phyloP scores from a whole-genome alignment of 2,888 invertebrate species.

The Acleris literana region DNA sequence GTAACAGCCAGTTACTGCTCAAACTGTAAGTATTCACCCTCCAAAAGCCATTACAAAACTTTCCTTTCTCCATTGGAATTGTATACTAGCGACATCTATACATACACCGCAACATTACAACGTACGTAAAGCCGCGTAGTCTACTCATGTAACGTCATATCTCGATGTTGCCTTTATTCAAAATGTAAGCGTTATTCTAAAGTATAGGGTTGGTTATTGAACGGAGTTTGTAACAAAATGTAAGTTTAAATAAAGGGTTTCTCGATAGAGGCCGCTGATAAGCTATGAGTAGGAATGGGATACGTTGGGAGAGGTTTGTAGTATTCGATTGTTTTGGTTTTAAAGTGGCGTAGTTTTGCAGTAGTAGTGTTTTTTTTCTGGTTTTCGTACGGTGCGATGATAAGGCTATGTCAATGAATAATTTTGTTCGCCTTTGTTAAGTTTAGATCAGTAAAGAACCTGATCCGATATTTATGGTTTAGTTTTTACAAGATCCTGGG shows the following conservation, averaged over 20 bases:
- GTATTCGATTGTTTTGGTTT: background rate
- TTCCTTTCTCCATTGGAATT: conserved; percentile 1
- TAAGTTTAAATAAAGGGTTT: conserved; percentile 5
- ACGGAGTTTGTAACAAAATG: conserved; percentile 6
- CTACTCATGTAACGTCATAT: conserved; percentile 2
- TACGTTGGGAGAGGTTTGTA: background rate
- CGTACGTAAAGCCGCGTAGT: conserved; percentile 11
- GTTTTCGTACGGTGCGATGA: background rate
- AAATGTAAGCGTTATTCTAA: background rate
- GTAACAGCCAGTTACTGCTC: no score
- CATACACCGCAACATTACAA: conserved; percentile 19
- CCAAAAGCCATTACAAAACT: conserved; percentile 12
- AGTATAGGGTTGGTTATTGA: background rate
- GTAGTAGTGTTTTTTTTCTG: background rate
- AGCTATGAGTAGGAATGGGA: conserved; percentile 11
- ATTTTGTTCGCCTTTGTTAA: no score
- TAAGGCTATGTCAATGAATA: background rate
- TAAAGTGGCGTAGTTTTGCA: background rate
- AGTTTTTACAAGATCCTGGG: no score
- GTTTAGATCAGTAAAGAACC: no score
- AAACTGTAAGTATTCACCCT: no score
- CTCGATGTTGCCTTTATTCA: background rate
- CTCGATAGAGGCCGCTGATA: conserved; percentile 37
- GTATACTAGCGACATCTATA: conserved; percentile 39
- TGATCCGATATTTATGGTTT: no score